Evolutionary conservation across 1,140 invertebrate genomes (phyloP).

Genomic region (Drosophila busckii): DNA sequence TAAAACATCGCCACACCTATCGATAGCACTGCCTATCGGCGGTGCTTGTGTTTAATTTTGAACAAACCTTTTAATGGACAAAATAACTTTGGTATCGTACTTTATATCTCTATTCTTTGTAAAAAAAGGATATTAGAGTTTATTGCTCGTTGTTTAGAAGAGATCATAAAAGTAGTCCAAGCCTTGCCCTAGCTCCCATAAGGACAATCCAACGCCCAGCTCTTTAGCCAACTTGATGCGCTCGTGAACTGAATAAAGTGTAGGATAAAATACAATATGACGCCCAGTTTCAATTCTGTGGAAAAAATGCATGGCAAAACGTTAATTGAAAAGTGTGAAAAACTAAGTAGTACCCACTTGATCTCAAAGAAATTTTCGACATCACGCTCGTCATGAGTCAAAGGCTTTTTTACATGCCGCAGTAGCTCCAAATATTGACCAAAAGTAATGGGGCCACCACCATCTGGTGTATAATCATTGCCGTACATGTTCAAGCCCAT

Average conservation of each 20-base stretch:
- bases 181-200: slow-evolving; percentile 98
- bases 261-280: slow-evolving; percentile 93
- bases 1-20: too few species aligned
- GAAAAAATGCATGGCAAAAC: slow-evolving; percentile 1
- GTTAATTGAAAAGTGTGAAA: background rate
- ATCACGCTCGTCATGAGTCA: slow-evolving; percentile 88
- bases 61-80: too few species aligned
- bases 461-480: slow-evolving; percentile 89
- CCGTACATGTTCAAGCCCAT: slow-evolving; percentile 97
- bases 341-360: slow-evolving; percentile 82
- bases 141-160: slow-evolving; percentile 82
- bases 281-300: slow-evolving; percentile 82
- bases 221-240: slow-evolving; percentile 89
- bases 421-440: slow-evolving; percentile 87
- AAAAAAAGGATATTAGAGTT: too few species aligned
- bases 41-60: too few species aligned
- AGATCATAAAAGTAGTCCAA: slow-evolving; percentile 97
- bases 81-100: too few species aligned
- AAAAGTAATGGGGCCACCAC: slow-evolving; percentile 88
- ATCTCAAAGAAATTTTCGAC: slow-evolving; percentile 93
- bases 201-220: slow-evolving; percentile 90
- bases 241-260: slow-evolving; percentile 89
- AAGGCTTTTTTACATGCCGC: slow-evolving; percentile 84
- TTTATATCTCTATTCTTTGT: too few species aligned
- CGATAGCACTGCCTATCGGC: too few species aligned